Evolutionary conservation across 2,888 invertebrate species (phyloP).

Genomic region (Eulithis testata): DNA sequence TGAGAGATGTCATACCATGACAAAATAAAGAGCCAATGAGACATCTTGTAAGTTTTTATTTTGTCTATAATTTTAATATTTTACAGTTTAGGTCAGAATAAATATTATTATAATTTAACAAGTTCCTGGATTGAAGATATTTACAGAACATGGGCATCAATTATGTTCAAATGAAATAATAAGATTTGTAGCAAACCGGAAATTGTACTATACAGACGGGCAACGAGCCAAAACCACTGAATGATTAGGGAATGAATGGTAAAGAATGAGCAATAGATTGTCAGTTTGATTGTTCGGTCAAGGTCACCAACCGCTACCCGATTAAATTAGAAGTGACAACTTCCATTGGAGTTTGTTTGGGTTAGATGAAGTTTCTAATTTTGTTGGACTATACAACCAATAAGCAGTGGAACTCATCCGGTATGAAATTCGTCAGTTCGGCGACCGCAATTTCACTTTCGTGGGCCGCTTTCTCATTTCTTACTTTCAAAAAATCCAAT

Average conservation of each 20-base stretch:
- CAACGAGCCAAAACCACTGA: constrained; percentile 1
- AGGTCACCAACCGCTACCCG: constrained; percentile 48
- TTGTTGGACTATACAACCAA: constrained; percentile 45
- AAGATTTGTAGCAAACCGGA: constrained; percentile 8
- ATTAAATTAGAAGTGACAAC: constrained; percentile 45
- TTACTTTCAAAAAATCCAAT: constrained; percentile 72
- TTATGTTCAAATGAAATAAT: neutral
- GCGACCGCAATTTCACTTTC: constrained; percentile 76
- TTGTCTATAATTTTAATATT: neutral
- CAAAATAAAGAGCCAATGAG: too few species aligned
- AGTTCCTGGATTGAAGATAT: neutral
- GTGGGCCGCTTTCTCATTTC: constrained; percentile 70
- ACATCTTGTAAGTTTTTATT: neutral
- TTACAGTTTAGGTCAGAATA: neutral
- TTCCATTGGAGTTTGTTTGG: constrained; percentile 34
- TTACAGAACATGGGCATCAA: neutral
- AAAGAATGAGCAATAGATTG: neutral
- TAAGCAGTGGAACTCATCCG: constrained; percentile 52
- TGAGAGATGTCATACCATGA: neutral
- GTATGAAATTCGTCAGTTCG: constrained; percentile 72
- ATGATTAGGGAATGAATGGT: constrained; percentile 9
- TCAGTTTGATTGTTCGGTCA: constrained; percentile 41
- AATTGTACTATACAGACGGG: constrained; percentile 22
- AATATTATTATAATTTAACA: neutral
- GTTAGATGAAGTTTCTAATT: constrained; percentile 43